These are phyloP conservation scores for Plagiodera versicolora DNA, from an alignment of 2,888 invertebrate genomes.

Conservation along the genomic window DNA sequence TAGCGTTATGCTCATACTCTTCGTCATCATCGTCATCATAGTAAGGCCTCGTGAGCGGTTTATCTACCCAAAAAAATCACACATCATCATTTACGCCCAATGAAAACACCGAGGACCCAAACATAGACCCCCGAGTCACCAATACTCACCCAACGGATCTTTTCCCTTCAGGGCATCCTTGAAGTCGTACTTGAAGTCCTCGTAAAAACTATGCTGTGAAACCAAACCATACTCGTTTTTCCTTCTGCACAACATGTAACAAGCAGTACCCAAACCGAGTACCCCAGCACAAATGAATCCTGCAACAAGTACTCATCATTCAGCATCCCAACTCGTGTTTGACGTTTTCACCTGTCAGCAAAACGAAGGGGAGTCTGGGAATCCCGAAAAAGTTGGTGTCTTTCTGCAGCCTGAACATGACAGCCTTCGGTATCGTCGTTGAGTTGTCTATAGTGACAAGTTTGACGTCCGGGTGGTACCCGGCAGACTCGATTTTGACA, in stretches of 20 bases:
- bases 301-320: constrained; percentile 40
- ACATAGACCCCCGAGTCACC: neutral
- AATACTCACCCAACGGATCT: constrained; percentile 40
- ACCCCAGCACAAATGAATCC: constrained; percentile 61
- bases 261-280: constrained; percentile 60
- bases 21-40: constrained; percentile 73
- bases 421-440: constrained; percentile 58
- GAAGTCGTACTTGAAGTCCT: constrained; percentile 37
- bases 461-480: constrained; percentile 62
- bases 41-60: constrained; percentile 61
- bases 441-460: constrained; percentile 48
- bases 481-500: constrained; percentile 61
- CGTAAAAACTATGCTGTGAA: constrained; percentile 38
- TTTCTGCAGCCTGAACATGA: constrained; percentile 68
- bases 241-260: constrained; percentile 59
- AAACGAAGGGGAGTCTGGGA: constrained; percentile 75
- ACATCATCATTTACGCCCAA: no score
- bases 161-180: constrained; percentile 41
- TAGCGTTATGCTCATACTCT: constrained; percentile 40
- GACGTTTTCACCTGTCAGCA: constrained; percentile 64
- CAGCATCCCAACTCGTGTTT: neutral
- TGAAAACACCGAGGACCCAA: neutral
- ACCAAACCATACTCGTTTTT: constrained; percentile 43
- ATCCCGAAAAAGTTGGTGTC: constrained; percentile 74
- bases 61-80: no score